A percentile compares a stretch with the other conserved stretches of the same genome.
These are phyloP conservation scores for Calliopum simillimum DNA, from an alignment of 2,888 invertebrate species.

Conservation along the genomic window DNA sequence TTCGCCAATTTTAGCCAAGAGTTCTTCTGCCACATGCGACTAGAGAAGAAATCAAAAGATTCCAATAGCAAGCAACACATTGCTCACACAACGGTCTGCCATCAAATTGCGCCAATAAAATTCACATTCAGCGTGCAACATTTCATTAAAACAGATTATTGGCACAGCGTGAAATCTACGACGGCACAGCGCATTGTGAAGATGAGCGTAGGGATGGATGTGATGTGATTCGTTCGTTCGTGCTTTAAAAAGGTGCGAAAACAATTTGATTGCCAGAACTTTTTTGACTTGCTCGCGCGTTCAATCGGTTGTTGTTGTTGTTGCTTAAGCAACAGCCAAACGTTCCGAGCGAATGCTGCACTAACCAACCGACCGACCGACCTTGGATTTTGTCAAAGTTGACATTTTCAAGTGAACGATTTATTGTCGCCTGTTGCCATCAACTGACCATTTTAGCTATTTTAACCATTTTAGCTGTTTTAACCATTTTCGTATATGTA, in stretches of 20 bases:
- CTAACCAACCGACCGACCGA: constrained; percentile 34
- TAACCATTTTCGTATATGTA: constrained; percentile 2
- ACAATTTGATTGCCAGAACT: constrained; percentile 5
- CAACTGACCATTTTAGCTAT: constrained; percentile 21
- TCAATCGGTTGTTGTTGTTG: background rate
- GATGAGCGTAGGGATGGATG: no score
- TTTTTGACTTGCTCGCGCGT: background rate
- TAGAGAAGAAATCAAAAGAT: constrained; percentile 14
- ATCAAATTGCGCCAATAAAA: no score
- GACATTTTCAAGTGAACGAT: constrained; percentile 48
- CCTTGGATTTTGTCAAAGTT: constrained; percentile 52
- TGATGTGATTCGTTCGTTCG: background rate
- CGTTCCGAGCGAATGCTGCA: background rate
- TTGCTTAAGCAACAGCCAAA: background rate
- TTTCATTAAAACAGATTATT: no score
- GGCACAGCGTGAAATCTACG: no score
- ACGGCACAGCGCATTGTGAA: no score
- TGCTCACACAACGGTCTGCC: no score
- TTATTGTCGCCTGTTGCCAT: constrained; percentile 44
- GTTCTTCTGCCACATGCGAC: background rate
- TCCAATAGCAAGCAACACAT: no score
- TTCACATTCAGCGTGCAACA: no score
- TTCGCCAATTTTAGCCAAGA: background rate
- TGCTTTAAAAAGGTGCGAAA: constrained; percentile 26
- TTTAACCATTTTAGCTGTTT: constrained; percentile 15